Evolutionary conservation across 2,797 vertebrate species (phyloP), one percentile per base, ranked within the genome.

Genomic region (Steatocranus sp.): DNA sequence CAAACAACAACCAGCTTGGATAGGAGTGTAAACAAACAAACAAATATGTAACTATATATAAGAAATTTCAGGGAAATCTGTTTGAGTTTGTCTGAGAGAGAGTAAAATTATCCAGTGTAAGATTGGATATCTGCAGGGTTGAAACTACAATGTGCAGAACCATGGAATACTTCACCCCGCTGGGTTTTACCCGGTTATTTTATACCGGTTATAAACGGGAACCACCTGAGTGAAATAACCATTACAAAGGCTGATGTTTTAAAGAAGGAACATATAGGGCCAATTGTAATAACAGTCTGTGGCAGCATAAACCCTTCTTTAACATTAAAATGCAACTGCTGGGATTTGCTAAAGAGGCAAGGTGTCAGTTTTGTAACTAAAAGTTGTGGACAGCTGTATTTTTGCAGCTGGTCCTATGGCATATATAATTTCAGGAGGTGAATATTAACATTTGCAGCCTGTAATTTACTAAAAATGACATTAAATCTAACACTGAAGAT

Each of bases 221-320:
- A 61, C 58, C 10, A 36, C 32, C 7, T 36, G 18, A 12, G 58
- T 36, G 36, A 20, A 61, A 61, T 5, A 61, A 61, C 11, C 58
- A 61, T 61, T 36, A 61, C 32, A 61, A 36, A 61, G 1, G 56
- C 18, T n/a, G 30, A 58, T 58, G 54, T 32, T 34, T 32, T 58
- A 34, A 34, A n/a, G 30, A 34, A 58, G 30, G 17, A n/a, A 58
- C 0, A 58, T 18, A 58, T 0, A 34, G 6, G 30, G 0, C 1
- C 56, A 61, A 12, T 34, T 12, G 0, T 34, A 34, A 61, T 61
- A 34, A 34, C 56, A 34, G 30, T 61, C 10, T 61, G 18, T 61
- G 4, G 56, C 56, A 36, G 2, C 32, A 36, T 12, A 61, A 61
- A 61, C 11, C 0, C 18, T 12, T 61, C 1, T 34, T 61, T 61